These are phyloP conservation scores for Dipus sagitta DNA, from an alignment of 2,797 vertebrate genomes.

Conservation along the genomic window DNA sequence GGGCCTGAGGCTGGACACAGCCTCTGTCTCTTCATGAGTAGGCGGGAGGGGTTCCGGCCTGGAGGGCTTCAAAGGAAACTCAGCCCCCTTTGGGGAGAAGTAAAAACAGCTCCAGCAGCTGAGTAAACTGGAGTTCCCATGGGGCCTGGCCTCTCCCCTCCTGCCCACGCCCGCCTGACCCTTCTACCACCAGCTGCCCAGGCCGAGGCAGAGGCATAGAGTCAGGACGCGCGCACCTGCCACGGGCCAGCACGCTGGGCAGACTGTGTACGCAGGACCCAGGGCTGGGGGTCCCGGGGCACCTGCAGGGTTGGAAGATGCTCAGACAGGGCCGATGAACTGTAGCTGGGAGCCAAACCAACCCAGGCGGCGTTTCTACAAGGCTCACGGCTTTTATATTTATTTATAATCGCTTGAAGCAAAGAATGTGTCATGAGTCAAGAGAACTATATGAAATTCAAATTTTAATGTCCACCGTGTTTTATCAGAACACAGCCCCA, in stretches of 20 bases:
- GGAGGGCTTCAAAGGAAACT: conserved; percentile 32
- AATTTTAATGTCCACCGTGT: neutral
- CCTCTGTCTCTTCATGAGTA: neutral
- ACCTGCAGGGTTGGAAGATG: neutral
- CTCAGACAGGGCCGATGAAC: neutral
- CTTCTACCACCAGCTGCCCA: neutral
- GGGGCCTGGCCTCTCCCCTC: neutral
- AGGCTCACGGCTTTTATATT: neutral
- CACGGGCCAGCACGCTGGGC: neutral
- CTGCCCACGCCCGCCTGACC: neutral
- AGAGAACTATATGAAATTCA: conserved; percentile 34
- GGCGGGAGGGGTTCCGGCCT: neutral
- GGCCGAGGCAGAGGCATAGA: neutral
- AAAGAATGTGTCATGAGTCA: neutral
- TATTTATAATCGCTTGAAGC: neutral
- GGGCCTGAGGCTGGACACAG: neutral
- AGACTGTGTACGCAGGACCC: no score
- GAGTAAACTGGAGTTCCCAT: conserved; percentile 36
- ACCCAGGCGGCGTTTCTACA: neutral
- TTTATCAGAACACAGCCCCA: neutral
- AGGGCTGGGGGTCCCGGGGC: rapidly evolving
- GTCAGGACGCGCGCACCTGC: neutral
- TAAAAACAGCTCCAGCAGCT: conserved; percentile 55
- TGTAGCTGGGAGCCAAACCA: rapidly evolving
- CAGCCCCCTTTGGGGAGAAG: neutral